Conservation (phyloP, 1,140 invertebrate genomes). For the Aleiodes sp. region DNA sequence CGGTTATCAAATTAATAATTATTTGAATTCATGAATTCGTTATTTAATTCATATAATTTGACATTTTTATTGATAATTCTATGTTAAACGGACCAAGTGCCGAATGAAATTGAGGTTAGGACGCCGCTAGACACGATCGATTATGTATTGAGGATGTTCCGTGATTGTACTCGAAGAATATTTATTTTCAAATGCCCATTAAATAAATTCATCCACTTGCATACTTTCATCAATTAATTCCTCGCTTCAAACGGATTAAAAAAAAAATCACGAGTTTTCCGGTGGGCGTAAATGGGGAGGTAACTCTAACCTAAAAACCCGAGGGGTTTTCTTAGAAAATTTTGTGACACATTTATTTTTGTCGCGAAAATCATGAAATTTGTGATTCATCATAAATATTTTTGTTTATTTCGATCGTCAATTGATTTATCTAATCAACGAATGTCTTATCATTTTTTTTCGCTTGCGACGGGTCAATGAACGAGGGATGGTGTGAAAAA, state of each 20-base stretch:
- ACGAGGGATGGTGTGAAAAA: neutral
- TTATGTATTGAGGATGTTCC: slow-evolving; percentile 20
- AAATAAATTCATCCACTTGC: neutral
- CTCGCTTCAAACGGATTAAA: too few relatives aligned
- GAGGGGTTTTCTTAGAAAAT: neutral
- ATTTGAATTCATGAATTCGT: neutral
- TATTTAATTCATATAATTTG: neutral
- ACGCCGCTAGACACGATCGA: slow-evolving; percentile 26
- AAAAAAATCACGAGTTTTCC: too few relatives aligned
- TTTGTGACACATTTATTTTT: neutral
- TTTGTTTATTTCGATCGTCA: neutral
- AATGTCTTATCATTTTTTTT: too few relatives aligned
- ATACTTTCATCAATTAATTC: neutral
- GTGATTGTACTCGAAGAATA: neutral
- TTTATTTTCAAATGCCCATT: neutral
- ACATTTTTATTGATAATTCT: neutral
- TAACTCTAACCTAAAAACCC: too few relatives aligned
- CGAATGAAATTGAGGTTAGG: slow-evolving; percentile 28
- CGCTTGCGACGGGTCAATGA: too few relatives aligned
- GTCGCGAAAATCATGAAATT: neutral
- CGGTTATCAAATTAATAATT: neutral
- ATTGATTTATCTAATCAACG: neutral
- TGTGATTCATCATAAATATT: neutral
- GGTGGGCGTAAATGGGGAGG: too few relatives aligned
- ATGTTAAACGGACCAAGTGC: neutral